Percentiles rank a stretch among this genome's conserved stretches.
phyloP scores from a whole-genome alignment of 2,797 vertebrate species.

The Centroberyx gerrardi region DNA sequence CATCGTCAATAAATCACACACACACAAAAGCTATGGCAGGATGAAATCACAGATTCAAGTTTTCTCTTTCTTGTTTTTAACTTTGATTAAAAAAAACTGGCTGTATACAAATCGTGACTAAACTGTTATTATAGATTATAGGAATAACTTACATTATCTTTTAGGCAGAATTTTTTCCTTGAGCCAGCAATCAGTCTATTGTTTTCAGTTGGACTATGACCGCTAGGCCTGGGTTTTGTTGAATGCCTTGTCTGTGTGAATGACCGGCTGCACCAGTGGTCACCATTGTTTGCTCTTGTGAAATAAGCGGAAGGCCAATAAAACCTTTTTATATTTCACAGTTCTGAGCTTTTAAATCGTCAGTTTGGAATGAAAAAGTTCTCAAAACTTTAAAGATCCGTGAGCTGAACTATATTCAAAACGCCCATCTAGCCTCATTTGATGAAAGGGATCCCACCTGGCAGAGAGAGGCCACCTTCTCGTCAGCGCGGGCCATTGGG shows the following conservation, averaged over 20 bases:
- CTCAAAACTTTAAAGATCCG: neutral
- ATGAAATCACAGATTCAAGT: too few species aligned
- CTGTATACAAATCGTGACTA: neutral
- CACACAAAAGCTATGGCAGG: too few species aligned
- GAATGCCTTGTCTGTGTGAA: conserved; percentile 24
- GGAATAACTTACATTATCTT: conserved; percentile 29
- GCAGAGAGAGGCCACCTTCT: conserved; percentile 94
- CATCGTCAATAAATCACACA: too few species aligned
- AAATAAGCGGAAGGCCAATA: neutral
- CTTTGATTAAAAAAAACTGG: too few species aligned
- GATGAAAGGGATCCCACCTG: conserved; percentile 83
- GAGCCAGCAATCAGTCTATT: conserved; percentile 34
- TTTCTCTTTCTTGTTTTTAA: too few species aligned
- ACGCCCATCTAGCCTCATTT: neutral
- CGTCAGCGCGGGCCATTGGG: conserved; percentile 92
- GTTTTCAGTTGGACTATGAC: conserved; percentile 29
- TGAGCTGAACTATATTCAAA: neutral
- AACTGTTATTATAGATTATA: conserved; percentile 5
- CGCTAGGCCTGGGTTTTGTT: neutral
- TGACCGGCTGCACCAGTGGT: conserved; percentile 16
- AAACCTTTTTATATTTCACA: neutral
- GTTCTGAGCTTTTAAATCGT: too few species aligned
- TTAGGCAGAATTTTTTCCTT: neutral
- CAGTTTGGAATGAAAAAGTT: neutral
- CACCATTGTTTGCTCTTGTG: conserved; percentile 31